A percentile compares a stretch with the other conserved stretches of the same genome.
phyloP scores from a whole-genome alignment of 2,797 vertebrate species.

The Mormyrops boulengeri region DNA sequence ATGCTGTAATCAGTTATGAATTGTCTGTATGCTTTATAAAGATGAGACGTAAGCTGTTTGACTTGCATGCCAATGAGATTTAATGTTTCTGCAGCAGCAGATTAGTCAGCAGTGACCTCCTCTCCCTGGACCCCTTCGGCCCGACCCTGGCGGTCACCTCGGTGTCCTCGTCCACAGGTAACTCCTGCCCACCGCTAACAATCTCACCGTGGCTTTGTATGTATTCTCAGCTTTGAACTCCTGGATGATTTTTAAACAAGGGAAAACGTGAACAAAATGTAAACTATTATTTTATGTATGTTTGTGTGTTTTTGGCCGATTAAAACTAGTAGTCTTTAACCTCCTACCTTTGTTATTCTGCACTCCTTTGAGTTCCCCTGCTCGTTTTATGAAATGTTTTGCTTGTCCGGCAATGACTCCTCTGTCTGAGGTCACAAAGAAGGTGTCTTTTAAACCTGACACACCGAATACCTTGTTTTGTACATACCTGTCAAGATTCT shows the following conservation, averaged over 20 bases:
- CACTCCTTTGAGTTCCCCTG: neutral
- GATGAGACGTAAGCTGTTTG: neutral
- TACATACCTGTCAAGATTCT: neutral
- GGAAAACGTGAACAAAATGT: neutral
- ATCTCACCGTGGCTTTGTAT: neutral
- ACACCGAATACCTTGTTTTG: neutral
- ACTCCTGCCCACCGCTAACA: neutral
- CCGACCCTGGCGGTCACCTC: conserved; percentile 68
- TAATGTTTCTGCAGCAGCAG: conserved; percentile 46
- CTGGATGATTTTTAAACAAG: neutral
- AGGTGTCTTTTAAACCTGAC: neutral
- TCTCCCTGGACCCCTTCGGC: conserved; percentile 86
- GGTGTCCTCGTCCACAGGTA: conserved; percentile 73
- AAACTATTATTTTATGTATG: neutral
- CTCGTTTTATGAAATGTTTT: neutral
- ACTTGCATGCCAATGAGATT: neutral
- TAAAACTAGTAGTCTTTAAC: neutral
- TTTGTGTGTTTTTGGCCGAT: neutral
- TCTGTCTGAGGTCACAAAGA: neutral
- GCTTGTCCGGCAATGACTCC: neutral
- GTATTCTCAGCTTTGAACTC: neutral
- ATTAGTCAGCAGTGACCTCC: conserved; percentile 77
- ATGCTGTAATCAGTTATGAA: neutral
- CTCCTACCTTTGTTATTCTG: neutral
- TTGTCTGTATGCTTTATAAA: neutral